A percentile compares a stretch with the other conserved stretches of the same genome.
These are phyloP conservation scores for Sebastes goodei DNA, from an alignment of 2,797 vertebrate genomes.

Conservation along the genomic window DNA sequence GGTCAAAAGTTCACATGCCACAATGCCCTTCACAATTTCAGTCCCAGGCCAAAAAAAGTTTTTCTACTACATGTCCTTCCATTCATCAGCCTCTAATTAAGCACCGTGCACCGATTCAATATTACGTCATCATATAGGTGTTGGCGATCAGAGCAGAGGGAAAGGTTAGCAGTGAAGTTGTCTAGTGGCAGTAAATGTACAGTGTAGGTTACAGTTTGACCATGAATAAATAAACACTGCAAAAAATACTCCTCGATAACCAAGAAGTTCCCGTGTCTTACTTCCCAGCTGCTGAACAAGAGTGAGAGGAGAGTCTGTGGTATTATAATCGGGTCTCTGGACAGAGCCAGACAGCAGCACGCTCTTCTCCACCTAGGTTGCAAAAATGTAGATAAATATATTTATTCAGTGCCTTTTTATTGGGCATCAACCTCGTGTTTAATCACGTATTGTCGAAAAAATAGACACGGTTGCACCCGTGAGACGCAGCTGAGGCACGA, in stretches of 20 bases:
- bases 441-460: neutral
- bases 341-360: neutral
- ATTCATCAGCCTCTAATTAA: too few species aligned
- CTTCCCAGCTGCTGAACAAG: neutral
- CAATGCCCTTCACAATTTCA: too few species aligned
- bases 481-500: neutral
- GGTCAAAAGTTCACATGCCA: too few species aligned
- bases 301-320: neutral
- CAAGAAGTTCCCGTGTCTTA: neutral
- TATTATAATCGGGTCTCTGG: neutral
- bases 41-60: too few species aligned
- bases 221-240: neutral
- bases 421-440: neutral
- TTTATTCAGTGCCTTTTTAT: neutral
- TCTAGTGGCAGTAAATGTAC: too few species aligned
- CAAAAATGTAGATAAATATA: neutral
- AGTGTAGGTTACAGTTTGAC: neutral
- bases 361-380: neutral
- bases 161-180: too few species aligned
- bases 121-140: too few species aligned
- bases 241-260: neutral
- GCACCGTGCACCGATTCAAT: too few species aligned
- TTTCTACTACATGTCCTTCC: too few species aligned
- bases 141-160: too few species aligned
- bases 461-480: neutral